Conservation (phyloP, 30 jellyfish, hydroid and myxozoan species). For the Turritopsis dohrnii region DNA sequence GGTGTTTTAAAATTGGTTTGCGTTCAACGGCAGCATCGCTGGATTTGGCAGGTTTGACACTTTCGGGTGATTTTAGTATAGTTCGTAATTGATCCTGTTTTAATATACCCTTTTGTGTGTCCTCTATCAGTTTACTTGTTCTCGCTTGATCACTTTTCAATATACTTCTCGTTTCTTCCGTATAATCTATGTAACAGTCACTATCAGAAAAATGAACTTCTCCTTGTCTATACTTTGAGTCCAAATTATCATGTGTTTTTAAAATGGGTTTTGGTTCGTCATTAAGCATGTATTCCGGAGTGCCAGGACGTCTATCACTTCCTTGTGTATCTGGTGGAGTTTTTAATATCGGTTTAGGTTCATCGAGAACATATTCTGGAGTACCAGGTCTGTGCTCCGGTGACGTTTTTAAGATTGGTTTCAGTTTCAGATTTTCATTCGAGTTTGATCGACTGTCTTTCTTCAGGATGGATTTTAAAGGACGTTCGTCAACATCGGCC, state of each 20-base stretch:
- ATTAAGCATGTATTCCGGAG: conserved; percentile 21
- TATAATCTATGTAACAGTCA: not conserved
- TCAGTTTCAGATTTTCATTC: conserved; percentile 50
- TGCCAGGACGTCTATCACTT: conserved; percentile 37
- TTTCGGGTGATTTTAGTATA: conserved; percentile 24
- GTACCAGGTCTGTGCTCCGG: conserved; percentile 81
- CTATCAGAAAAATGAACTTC: conserved; percentile 21
- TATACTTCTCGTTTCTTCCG: conserved; percentile 22
- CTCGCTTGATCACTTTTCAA: not conserved
- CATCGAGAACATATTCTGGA: conserved; percentile 23
- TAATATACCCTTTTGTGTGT: conserved; percentile 15
- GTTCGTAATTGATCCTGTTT: conserved; percentile 21
- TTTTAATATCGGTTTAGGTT: conserved; percentile 26
- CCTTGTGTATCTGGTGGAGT: conserved; percentile 49
- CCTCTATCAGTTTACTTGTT: not conserved
- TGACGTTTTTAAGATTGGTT: conserved; percentile 75
- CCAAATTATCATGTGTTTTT: conserved; percentile 31
- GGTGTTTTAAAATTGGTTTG: conserved; percentile 3
- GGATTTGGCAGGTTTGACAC: not conserved
- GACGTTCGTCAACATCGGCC: conserved; percentile 61
- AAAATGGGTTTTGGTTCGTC: conserved; percentile 86
- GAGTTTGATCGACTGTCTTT: conserved; percentile 72
- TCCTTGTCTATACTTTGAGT: not conserved
- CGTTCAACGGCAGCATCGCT: not conserved
- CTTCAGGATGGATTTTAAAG: conserved; percentile 80